Conservation (phyloP, 1,140 invertebrate genomes). For the Magallana angulata region DNA sequence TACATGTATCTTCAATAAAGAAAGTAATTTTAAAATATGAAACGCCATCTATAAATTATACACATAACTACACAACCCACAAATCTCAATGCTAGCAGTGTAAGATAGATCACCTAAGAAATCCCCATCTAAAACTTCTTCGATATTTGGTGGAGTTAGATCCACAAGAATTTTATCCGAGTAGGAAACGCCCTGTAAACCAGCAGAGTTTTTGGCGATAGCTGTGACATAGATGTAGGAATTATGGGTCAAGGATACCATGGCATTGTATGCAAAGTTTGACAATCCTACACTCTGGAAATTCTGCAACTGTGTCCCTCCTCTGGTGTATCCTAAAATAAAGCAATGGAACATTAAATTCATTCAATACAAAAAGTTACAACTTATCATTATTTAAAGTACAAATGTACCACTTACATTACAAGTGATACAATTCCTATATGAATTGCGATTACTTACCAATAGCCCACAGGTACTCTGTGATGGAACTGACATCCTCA, state of each 20-base stretch:
- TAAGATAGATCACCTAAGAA: background rate
- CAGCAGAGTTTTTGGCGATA: constrained; percentile 62
- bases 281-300: constrained; percentile 57
- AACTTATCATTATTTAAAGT: too few relatives aligned
- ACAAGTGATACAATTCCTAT: too few relatives aligned
- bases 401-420: too few relatives aligned
- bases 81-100: too few relatives aligned
- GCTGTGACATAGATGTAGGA: constrained; percentile 59
- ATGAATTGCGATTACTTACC: constrained; percentile 50
- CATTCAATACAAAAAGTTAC: background rate
- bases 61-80: too few relatives aligned
- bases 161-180: constrained; percentile 57
- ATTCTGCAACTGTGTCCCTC: constrained; percentile 58
- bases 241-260: constrained; percentile 53
- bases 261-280: constrained; percentile 49
- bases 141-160: constrained; percentile 60
- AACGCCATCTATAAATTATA: too few relatives aligned
- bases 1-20: too few relatives aligned
- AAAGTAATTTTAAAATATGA: too few relatives aligned
- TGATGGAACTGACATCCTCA: constrained; percentile 61
- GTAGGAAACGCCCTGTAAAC: constrained; percentile 52
- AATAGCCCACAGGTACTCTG: constrained; percentile 67
- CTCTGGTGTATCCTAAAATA: constrained; percentile 54
- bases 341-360: background rate
- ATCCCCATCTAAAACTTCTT: constrained; percentile 56